phyloP scores from a whole-genome alignment of 2,797 vertebrate species.

The Borostomias antarcticus region DNA sequence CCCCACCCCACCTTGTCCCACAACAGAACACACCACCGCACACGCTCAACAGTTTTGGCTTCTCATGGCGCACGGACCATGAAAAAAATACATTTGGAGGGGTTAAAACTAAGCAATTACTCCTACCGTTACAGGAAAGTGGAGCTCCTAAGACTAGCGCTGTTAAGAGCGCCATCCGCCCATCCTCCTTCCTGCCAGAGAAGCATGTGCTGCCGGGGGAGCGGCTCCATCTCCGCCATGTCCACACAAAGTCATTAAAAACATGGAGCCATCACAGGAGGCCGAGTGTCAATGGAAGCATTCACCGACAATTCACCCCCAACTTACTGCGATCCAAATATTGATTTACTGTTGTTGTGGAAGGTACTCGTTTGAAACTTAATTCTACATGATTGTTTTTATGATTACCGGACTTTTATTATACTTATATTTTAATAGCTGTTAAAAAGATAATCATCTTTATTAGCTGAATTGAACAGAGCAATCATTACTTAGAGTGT shows the following conservation, averaged over 20 bases:
- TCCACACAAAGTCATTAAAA: constrained; percentile 2
- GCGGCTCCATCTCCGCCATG: background rate
- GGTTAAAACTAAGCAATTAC: background rate
- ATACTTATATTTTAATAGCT: no score
- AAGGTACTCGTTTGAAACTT: background rate
- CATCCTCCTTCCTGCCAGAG: background rate
- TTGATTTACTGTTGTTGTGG: background rate
- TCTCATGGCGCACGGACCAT: no score
- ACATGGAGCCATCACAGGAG: background rate
- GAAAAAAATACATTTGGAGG: background rate
- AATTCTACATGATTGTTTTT: no score
- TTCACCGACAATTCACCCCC: background rate
- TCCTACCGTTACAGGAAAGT: background rate
- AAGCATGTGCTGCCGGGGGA: background rate
- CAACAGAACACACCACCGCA: constrained; percentile 21
- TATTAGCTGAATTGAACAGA: background rate
- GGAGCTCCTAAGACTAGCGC: background rate
- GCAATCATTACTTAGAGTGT: background rate
- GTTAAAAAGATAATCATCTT: background rate
- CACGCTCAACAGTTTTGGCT: background rate
- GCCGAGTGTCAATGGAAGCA: constrained; percentile 1
- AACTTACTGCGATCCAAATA: background rate
- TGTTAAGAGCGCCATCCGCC: background rate
- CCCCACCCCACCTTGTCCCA: constrained; percentile 25
- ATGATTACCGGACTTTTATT: background rate